These are phyloP conservation scores for Salminus brasiliensis DNA, from an alignment of 2,113 vertebrate species.

Conservation along the genomic window DNA sequence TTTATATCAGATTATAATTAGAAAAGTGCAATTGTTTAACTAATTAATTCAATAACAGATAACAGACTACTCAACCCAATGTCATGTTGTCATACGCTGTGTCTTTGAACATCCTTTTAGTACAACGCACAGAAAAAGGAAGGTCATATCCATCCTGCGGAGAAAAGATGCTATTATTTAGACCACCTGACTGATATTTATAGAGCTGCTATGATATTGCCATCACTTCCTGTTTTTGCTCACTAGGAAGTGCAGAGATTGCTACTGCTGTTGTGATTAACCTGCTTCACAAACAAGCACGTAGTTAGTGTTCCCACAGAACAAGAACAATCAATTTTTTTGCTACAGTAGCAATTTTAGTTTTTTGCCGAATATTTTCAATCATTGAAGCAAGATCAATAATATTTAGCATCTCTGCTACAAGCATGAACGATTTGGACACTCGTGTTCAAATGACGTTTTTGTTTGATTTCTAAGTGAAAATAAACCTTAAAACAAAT, in stretches of 20 bases:
- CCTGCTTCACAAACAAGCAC: neutral
- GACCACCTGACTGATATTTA: slow-evolving; percentile 54
- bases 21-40: neutral
- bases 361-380: too few relatives aligned
- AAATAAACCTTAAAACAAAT: too few relatives aligned
- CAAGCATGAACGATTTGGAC: too few relatives aligned
- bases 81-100: neutral
- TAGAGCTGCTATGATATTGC: slow-evolving; percentile 34
- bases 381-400: too few relatives aligned
- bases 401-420: too few relatives aligned
- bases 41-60: neutral
- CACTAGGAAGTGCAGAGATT: neutral
- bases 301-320: neutral
- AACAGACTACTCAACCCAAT: slow-evolving; percentile 11
- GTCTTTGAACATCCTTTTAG: slow-evolving; percentile 65
- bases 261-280: neutral
- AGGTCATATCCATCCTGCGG: slow-evolving; percentile 35
- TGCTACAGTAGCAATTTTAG: too few relatives aligned
- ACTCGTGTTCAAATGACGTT: too few relatives aligned
- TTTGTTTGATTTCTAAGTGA: too few relatives aligned
- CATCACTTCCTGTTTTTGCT: slow-evolving; percentile 47
- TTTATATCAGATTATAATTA: neutral
- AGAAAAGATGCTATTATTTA: slow-evolving; percentile 32
- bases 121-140: slow-evolving; percentile 63
- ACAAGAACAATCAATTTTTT: too few relatives aligned